These are phyloP conservation scores for Cepaea hortensis DNA, from an alignment of 2,888 invertebrate species.

Conservation along the genomic window DNA sequence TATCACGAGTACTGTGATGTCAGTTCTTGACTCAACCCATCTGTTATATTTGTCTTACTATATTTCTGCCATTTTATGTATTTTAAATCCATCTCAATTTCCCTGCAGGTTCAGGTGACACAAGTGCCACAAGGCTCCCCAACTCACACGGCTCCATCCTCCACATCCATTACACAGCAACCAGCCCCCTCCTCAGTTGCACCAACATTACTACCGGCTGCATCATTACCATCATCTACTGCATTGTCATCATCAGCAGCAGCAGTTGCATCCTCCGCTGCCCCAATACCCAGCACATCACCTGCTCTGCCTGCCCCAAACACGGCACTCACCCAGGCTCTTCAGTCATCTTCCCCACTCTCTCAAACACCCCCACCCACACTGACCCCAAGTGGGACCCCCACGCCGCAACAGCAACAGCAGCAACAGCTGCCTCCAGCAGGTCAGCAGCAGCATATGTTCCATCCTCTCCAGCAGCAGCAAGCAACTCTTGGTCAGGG, in stretches of 20 bases:
- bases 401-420: slow-evolving; percentile 29
- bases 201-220: background rate
- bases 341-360: slow-evolving; percentile 18
- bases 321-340: slow-evolving; percentile 17
- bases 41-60: too few species aligned
- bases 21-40: too few species aligned
- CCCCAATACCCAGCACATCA: slow-evolving; percentile 16
- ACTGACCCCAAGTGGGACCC: slow-evolving; percentile 36
- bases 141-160: slow-evolving; percentile 52
- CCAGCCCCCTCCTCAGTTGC: slow-evolving; percentile 47
- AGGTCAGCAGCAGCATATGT: background rate
- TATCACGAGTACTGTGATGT: too few species aligned
- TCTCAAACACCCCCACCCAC: slow-evolving; percentile 38
- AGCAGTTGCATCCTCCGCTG: background rate
- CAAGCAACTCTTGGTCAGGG: slow-evolving; percentile 16
- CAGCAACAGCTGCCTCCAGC: background rate
- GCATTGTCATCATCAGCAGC: background rate
- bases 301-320: background rate
- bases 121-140: slow-evolving; percentile 57
- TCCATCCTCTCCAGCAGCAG: slow-evolving; percentile 3
- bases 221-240: background rate
- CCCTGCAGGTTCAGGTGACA: slow-evolving; percentile 59
- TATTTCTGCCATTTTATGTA: too few species aligned
- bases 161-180: slow-evolving; percentile 54
- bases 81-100: background rate